Conservation (phyloP, 2,797 vertebrate genomes). For the Chaetophractus vellerosus region DNA sequence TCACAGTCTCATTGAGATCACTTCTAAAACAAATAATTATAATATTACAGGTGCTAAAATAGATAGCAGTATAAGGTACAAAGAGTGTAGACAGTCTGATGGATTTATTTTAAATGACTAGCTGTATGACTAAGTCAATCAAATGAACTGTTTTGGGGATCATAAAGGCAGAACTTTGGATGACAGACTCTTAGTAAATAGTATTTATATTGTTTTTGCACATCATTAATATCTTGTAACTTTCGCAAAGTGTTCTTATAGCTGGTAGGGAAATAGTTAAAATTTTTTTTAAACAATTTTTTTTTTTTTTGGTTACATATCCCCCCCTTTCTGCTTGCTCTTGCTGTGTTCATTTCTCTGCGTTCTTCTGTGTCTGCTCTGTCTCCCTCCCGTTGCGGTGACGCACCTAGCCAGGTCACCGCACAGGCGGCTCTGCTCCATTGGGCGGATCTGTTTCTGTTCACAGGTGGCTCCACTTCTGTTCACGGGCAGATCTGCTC, state of each 20-base stretch:
- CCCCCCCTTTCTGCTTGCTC: too few relatives aligned
- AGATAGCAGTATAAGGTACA: constrained; percentile 16
- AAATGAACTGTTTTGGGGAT: background rate
- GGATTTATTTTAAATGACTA: background rate
- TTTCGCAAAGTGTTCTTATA: background rate
- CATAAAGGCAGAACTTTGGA: constrained; percentile 26
- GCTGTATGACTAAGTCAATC: background rate
- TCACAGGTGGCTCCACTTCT: too few relatives aligned
- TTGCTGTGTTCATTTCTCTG: too few relatives aligned
- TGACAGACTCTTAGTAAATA: background rate
- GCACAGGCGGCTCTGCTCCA: too few relatives aligned
- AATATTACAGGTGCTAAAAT: constrained; percentile 33
- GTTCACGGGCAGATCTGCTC: too few relatives aligned
- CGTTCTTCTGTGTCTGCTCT: too few relatives aligned
- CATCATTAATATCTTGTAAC: constrained; percentile 1
- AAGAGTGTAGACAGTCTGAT: background rate
- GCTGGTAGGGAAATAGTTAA: background rate
- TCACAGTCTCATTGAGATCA: background rate
- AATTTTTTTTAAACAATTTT: too few relatives aligned
- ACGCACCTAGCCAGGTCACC: too few relatives aligned
- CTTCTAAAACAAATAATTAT: constrained; percentile 24
- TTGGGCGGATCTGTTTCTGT: too few relatives aligned
- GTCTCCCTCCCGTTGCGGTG: too few relatives aligned
- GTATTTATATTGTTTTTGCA: constrained; percentile 41
- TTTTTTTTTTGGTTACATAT: too few relatives aligned